Conservation (phyloP, 2,113 vertebrate species). For the Maccullochella peelii region DNA sequence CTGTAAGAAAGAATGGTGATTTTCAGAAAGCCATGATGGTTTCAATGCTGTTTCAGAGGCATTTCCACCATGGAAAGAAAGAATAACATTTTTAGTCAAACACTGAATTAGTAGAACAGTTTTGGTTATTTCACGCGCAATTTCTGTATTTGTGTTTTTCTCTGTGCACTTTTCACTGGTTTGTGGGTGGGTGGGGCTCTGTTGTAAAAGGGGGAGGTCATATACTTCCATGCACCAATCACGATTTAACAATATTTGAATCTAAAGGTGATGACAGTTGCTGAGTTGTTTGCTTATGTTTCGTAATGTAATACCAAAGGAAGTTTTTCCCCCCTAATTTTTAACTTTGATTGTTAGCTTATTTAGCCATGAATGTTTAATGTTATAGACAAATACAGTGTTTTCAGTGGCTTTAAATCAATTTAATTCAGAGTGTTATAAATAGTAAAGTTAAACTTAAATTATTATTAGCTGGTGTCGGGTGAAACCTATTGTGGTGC, state of each 20-base stretch:
- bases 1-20: background rate
- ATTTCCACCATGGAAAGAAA: background rate
- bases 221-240: background rate
- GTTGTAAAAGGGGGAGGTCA: background rate
- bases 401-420: background rate
- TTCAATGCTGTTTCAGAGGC: background rate
- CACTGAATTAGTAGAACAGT: background rate
- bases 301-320: background rate
- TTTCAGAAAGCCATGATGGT: slow-evolving; percentile 1
- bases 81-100: background rate
- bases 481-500: background rate
- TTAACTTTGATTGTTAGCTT: background rate
- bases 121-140: background rate
- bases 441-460: background rate
- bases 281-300: background rate
- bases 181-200: background rate
- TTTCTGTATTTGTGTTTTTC: background rate
- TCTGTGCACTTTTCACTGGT: background rate
- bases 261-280: background rate
- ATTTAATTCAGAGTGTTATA: background rate
- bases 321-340: background rate
- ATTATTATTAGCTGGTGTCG: background rate
- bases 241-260: background rate
- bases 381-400: background rate
- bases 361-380: background rate